phyloP scores from a whole-genome alignment of 2,888 invertebrate genomes.

The Eupeodes luniger region DNA sequence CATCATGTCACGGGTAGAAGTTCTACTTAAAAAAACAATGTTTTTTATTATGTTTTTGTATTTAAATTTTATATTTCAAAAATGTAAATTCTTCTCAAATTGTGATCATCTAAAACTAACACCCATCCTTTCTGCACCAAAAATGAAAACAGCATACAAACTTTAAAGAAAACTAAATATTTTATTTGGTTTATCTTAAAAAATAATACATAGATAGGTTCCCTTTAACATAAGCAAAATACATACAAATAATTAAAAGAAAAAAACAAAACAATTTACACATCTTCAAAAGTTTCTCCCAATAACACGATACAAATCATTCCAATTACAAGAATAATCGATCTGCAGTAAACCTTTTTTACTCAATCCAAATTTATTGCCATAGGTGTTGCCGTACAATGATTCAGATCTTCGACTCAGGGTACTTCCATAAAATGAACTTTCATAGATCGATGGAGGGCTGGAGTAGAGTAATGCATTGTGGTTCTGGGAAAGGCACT shows the following conservation, averaged over 20 bases:
- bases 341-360: slow-evolving; percentile 92
- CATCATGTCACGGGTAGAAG: too few relatives aligned
- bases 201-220: slow-evolving; percentile 33
- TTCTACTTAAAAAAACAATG: too few relatives aligned
- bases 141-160: too few relatives aligned
- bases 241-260: slow-evolving; percentile 4
- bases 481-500: slow-evolving; percentile 78
- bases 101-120: too few relatives aligned
- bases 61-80: too few relatives aligned
- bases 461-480: slow-evolving; percentile 62
- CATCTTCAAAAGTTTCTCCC: slow-evolving; percentile 80
- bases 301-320: slow-evolving; percentile 91
- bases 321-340: slow-evolving; percentile 93
- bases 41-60: too few relatives aligned
- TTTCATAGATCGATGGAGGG: slow-evolving; percentile 74
- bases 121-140: too few relatives aligned
- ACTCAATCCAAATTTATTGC: slow-evolving; percentile 87
- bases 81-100: too few relatives aligned
- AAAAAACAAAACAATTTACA: neutral
- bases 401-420: slow-evolving; percentile 79
- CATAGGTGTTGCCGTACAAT: slow-evolving; percentile 83
- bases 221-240: slow-evolving; percentile 30
- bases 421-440: slow-evolving; percentile 73
- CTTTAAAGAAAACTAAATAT: neutral
- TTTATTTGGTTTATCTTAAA: slow-evolving; percentile 59